phyloP scores from a whole-genome alignment of 2,113 vertebrate species.

The Felis catus region DNA sequence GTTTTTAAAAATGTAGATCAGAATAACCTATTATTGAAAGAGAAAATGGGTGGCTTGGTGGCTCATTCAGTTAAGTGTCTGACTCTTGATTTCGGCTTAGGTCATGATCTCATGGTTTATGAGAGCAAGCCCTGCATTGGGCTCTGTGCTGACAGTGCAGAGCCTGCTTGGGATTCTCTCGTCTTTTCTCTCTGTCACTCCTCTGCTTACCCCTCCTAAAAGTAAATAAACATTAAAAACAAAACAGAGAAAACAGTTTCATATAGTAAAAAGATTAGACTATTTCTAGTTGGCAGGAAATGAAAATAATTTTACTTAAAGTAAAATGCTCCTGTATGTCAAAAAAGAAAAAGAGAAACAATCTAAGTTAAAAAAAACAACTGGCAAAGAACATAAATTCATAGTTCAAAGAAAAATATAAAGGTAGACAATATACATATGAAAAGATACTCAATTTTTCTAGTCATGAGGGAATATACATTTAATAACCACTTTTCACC shows the following conservation, averaged over 20 bases:
- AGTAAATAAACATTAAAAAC: too few species aligned
- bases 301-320: slow-evolving; percentile 22
- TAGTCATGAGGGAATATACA: neutral
- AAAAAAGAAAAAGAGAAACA: neutral
- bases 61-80: too few species aligned
- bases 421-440: neutral
- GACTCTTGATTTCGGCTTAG: too few species aligned
- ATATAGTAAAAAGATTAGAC: slow-evolving; percentile 16
- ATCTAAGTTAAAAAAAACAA: neutral
- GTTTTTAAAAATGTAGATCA: slow-evolving; percentile 17
- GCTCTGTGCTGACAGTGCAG: too few species aligned
- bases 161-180: too few species aligned
- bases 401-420: neutral
- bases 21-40: neutral
- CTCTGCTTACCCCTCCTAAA: too few species aligned
- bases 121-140: too few species aligned
- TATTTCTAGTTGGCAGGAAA: neutral
- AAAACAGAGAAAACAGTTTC: neutral
- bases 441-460: neutral
- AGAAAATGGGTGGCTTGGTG: neutral
- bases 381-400: neutral
- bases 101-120: too few species aligned
- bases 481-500: neutral
- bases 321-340: neutral
- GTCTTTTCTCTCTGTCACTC: too few species aligned